These are phyloP conservation scores for Chalcis sispes DNA, from an alignment of 2,888 invertebrate species.

Conservation along the genomic window DNA sequence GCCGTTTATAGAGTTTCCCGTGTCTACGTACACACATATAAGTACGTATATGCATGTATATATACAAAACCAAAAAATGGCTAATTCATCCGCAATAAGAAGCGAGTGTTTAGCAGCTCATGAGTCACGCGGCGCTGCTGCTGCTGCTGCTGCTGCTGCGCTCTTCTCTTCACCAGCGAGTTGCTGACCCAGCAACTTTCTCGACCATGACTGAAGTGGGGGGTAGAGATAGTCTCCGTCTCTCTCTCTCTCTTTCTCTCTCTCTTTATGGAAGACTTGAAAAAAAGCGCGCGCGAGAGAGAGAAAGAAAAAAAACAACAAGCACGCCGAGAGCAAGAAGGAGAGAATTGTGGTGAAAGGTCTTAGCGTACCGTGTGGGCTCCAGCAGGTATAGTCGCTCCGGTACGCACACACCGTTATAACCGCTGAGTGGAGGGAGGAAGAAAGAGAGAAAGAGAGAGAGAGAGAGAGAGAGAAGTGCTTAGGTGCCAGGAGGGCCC, in stretches of 20 bases:
- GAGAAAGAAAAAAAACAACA: neutral
- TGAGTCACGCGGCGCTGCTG: too few species aligned
- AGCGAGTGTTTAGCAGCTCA: too few species aligned
- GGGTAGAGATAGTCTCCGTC: too few species aligned
- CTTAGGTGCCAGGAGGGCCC: neutral
- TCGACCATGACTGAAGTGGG: constrained; percentile 54
- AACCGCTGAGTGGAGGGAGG: neutral
- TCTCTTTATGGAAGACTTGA: too few species aligned
- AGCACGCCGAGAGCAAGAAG: constrained; percentile 20
- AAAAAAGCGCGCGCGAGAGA: neutral
- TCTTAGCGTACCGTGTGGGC: constrained; percentile 10
- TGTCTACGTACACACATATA: too few species aligned
- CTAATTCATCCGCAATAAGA: too few species aligned
- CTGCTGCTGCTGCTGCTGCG: constrained; percentile 38
- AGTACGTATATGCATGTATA: too few species aligned
- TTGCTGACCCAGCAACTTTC: constrained; percentile 60
- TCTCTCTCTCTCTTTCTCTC: too few species aligned
- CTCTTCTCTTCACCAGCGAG: too few species aligned
- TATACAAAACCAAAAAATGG: too few species aligned
- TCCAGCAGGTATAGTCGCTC: neutral
- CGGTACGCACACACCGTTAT: constrained; percentile 38
- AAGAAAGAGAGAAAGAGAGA: constrained; percentile 5
- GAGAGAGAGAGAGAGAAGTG: constrained; percentile 1
- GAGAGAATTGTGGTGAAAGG: too few species aligned
- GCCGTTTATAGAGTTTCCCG: too few species aligned